phyloP scores from a whole-genome alignment of 2,797 vertebrate genomes.

The Xiphophorus birchmanni region DNA sequence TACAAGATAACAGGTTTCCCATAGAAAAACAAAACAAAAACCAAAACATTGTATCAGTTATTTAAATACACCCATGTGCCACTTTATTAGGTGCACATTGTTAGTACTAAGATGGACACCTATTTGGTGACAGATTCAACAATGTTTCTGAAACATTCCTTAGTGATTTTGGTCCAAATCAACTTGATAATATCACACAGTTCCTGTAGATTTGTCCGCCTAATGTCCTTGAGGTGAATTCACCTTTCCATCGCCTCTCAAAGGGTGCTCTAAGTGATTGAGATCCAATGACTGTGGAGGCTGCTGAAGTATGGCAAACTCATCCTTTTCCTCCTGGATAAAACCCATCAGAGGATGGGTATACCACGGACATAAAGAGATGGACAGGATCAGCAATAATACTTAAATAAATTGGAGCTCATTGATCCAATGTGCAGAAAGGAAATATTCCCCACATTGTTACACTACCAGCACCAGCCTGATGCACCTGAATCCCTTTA shows the following conservation, averaged over 20 bases:
- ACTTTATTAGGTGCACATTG: not conserved
- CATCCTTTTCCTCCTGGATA: not conserved
- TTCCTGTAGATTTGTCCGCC: not conserved
- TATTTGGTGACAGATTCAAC: not conserved
- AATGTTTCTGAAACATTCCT: not conserved
- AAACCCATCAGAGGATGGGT: not conserved
- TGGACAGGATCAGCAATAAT: not conserved
- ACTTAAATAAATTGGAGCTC: not conserved
- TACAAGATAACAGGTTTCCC: not conserved
- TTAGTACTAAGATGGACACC: not conserved
- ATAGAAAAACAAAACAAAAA: not conserved
- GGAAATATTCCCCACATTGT: not conserved
- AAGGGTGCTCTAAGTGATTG: not conserved
- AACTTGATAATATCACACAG: not conserved
- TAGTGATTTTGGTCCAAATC: not conserved
- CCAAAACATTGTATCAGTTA: not conserved
- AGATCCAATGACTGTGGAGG: not conserved
- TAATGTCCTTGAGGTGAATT: not conserved
- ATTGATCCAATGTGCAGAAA: not conserved
- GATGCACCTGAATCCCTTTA: not conserved
- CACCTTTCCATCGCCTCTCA: not conserved
- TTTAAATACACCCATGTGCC: not conserved
- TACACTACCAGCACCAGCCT: not conserved
- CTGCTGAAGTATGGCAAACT: not conserved
- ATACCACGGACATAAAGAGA: not conserved